Evolutionary conservation across 2,797 vertebrate genomes (phyloP).

Genomic region (Limosa lapponica): DNA sequence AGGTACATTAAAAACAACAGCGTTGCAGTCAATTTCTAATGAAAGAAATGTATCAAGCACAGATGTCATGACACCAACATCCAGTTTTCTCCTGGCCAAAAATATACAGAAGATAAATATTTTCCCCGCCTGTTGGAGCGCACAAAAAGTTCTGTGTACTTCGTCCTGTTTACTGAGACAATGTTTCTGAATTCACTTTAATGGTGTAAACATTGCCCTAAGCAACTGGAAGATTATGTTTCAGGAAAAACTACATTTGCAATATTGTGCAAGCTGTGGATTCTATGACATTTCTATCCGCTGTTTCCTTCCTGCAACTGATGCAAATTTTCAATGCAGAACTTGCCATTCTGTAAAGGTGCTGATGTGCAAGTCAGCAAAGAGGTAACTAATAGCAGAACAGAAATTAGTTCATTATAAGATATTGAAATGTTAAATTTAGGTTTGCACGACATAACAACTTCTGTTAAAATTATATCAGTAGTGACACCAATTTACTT

Average conservation of each 20-base stretch:
- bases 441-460: neutral
- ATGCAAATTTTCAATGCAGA: neutral
- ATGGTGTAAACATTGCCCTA: slow-evolving; percentile 42
- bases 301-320: neutral
- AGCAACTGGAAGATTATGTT: neutral
- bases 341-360: neutral
- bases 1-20: slow-evolving; percentile 17
- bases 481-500: neutral
- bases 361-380: neutral
- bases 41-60: slow-evolving; percentile 34
- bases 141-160: slow-evolving; percentile 51
- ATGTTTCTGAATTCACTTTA: slow-evolving; percentile 35
- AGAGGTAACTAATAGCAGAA: neutral
- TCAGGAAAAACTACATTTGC: neutral
- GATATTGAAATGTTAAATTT: neutral
- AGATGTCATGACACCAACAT: slow-evolving; percentile 51
- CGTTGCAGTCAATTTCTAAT: slow-evolving; percentile 24
- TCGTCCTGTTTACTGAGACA: slow-evolving; percentile 42
- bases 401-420: neutral
- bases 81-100: slow-evolving; percentile 45
- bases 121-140: neutral
- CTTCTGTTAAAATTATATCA: neutral
- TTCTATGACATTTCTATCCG: neutral
- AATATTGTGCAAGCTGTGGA: neutral
- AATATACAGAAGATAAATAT: slow-evolving; percentile 58